These are phyloP conservation scores for Drosophila bifasciata DNA, from an alignment of 1,140 invertebrate genomes.

Conservation along the genomic window DNA sequence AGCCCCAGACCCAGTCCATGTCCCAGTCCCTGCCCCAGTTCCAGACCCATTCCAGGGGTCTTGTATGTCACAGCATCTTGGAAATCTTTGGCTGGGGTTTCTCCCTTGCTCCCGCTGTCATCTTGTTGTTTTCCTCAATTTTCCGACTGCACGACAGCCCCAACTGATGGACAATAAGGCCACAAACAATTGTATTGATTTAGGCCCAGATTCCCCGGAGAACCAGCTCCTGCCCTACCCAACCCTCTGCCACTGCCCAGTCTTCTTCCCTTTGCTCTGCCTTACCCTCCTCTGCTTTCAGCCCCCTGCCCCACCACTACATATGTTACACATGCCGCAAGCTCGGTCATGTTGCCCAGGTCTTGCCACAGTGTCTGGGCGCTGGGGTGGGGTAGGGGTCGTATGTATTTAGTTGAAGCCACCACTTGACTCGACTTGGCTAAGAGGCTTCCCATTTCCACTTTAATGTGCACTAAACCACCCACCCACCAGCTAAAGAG, in stretches of 20 bases:
- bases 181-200: conserved; percentile 69
- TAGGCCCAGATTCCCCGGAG: conserved; percentile 32
- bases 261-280: too few relatives aligned
- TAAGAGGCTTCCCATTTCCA: conserved; percentile 48
- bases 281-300: too few relatives aligned
- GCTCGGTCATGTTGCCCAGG: conserved; percentile 32
- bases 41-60: too few relatives aligned
- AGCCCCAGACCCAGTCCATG: too few relatives aligned
- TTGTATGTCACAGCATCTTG: too few relatives aligned
- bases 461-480: conserved; percentile 49
- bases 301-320: conserved; percentile 10
- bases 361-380: background rate
- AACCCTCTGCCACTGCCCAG: too few relatives aligned
- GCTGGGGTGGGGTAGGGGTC: background rate
- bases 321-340: conserved; percentile 68
- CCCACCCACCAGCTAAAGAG: too few relatives aligned
- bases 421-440: conserved; percentile 15
- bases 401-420: background rate
- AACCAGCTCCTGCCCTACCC: too few relatives aligned
- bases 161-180: conserved; percentile 31
- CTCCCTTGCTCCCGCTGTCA: background rate
- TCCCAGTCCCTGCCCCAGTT: too few relatives aligned
- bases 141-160: conserved; percentile 39
- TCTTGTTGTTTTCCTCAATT: conserved; percentile 66
- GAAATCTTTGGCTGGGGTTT: too few relatives aligned